phyloP scores from a whole-genome alignment of 2,113 vertebrate genomes.

The Rhodinocichla rosea region DNA sequence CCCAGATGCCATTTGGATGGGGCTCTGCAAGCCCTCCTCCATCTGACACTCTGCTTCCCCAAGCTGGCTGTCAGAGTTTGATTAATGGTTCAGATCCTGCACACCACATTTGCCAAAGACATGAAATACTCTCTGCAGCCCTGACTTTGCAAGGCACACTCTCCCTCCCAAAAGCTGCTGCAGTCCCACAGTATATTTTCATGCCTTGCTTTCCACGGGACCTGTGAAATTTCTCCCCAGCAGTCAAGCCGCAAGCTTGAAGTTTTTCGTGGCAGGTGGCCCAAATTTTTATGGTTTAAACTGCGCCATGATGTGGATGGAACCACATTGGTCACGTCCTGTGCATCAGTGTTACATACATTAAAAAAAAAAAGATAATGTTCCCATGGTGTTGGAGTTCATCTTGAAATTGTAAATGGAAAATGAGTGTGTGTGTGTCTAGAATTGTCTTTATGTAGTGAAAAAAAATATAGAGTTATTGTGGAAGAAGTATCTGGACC shows the following conservation, averaged over 20 bases:
- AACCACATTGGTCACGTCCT: constrained; percentile 15
- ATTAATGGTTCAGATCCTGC: constrained; percentile 40
- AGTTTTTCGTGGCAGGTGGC: constrained; percentile 31
- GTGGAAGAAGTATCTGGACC: background rate
- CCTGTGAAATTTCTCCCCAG: constrained; percentile 45
- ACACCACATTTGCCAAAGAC: constrained; percentile 45
- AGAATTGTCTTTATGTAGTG: background rate
- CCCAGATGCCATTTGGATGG: constrained; percentile 19
- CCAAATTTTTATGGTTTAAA: constrained; percentile 15
- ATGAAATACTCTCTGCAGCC: constrained; percentile 7
- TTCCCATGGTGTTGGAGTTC: background rate
- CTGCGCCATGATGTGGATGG: background rate
- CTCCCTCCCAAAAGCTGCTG: background rate
- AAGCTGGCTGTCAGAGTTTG: background rate
- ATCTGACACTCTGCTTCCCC: constrained; percentile 32
- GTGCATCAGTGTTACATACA: background rate
- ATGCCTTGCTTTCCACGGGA: background rate
- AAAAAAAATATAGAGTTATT: background rate
- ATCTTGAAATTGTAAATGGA: background rate
- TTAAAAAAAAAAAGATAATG: background rate
- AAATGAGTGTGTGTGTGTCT: background rate
- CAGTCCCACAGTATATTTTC: background rate
- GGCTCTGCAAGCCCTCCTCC: background rate
- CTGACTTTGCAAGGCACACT: constrained; percentile 1
- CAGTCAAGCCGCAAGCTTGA: background rate